phyloP scores from a whole-genome alignment of 2,113 vertebrate species.

The Thymallus thymallus region DNA sequence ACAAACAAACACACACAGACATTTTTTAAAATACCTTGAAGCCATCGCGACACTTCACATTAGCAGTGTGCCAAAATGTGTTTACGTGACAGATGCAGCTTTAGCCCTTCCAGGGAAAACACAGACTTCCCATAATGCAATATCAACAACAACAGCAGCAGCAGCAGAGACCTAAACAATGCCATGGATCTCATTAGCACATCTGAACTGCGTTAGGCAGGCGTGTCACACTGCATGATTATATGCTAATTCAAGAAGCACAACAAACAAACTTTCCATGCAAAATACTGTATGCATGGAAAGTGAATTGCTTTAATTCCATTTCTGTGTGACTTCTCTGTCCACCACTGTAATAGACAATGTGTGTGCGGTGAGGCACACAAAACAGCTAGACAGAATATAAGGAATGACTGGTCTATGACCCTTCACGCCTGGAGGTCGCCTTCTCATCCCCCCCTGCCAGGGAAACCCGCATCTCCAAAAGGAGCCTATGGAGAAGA shows the following conservation, averaged over 20 bases:
- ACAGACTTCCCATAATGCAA: not conserved
- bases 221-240: not conserved
- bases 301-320: not conserved
- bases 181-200: conserved; percentile 7
- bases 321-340: not conserved
- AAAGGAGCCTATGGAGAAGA: not conserved
- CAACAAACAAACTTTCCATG: not conserved
- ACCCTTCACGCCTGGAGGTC: no score
- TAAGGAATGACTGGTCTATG: no score
- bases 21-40: conserved; percentile 3
- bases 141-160: not conserved
- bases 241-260: not conserved
- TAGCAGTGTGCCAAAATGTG: conserved; percentile 9
- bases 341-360: not conserved
- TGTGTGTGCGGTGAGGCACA: not conserved
- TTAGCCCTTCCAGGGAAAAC: conserved; percentile 10
- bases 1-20: not conserved
- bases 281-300: not conserved
- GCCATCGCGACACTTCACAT: conserved; percentile 16
- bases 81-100: conserved; percentile 14
- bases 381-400: no score
- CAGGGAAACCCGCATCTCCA: conserved; percentile 2
- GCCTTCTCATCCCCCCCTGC: not conserved
- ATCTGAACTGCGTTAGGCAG: no score
- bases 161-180: not conserved